Percentiles rank a stretch among this genome's conserved stretches.
These are phyloP conservation scores for Kuschelorhynchus macadamiae DNA, from an alignment of 2,888 invertebrate genomes.

Conservation along the genomic window DNA sequence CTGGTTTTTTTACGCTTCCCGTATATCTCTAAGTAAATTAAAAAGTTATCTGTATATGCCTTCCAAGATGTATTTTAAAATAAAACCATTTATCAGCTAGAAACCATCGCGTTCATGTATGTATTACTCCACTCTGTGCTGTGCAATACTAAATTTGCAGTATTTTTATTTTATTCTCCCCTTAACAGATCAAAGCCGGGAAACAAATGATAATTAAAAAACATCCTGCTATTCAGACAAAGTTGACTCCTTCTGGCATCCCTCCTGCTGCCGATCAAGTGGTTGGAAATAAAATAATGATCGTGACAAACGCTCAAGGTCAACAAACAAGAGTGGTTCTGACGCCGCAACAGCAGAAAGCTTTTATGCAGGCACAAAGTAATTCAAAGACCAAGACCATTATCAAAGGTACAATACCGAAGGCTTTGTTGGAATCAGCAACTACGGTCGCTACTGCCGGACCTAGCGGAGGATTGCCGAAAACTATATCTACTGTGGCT, in stretches of 20 bases:
- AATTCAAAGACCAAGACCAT: slow-evolving; percentile 54
- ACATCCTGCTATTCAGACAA: slow-evolving; percentile 4
- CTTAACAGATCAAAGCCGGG: slow-evolving; percentile 28
- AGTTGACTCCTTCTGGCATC: background rate
- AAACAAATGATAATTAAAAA: slow-evolving; percentile 29
- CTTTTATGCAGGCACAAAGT: slow-evolving; percentile 69
- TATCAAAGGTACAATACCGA: slow-evolving; percentile 56
- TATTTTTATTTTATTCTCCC: too few relatives aligned
- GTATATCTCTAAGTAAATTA: too few relatives aligned
- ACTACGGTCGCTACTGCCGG: slow-evolving; percentile 23
- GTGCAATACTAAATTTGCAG: too few relatives aligned
- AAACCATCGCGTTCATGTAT: too few relatives aligned
- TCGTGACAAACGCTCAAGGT: slow-evolving; percentile 76
- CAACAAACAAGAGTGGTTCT: slow-evolving; percentile 74
- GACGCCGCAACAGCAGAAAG: slow-evolving; percentile 74
- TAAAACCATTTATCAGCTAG: too few relatives aligned
- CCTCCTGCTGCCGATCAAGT: background rate
- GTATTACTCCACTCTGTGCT: too few relatives aligned
- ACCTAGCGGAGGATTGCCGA: slow-evolving; percentile 35
- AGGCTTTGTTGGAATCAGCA: slow-evolving; percentile 42
- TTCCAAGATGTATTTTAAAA: too few relatives aligned
- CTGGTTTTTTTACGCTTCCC: too few relatives aligned
- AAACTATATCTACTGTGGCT: slow-evolving; percentile 3
- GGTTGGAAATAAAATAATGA: slow-evolving; percentile 73
- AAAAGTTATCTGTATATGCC: too few relatives aligned